phyloP scores from a whole-genome alignment of 2,797 vertebrate species.

The Lacerta viridis region DNA sequence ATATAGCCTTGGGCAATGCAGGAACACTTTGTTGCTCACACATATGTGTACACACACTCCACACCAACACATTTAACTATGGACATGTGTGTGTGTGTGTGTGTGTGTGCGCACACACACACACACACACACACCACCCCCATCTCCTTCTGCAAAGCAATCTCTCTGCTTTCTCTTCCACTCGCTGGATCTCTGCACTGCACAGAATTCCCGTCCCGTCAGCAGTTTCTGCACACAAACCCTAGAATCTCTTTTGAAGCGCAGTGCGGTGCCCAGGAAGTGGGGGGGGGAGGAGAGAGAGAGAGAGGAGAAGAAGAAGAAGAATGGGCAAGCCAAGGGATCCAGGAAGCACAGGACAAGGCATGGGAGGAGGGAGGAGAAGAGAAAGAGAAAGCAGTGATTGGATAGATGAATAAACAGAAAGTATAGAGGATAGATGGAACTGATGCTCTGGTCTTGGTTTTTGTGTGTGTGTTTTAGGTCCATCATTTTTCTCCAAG shows the following conservation, averaged over 20 bases:
- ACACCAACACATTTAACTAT: not conserved
- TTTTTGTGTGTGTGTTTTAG: not conserved
- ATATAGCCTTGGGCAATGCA: not conserved
- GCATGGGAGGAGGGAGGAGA: not conserved
- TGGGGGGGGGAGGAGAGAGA: not conserved
- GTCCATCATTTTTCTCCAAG: not conserved
- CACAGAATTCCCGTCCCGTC: conserved; percentile 45
- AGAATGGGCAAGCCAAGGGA: conserved; percentile 10
- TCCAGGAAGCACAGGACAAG: not conserved
- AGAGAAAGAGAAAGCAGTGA: not conserved
- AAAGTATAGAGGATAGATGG: not conserved
- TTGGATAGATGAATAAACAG: not conserved
- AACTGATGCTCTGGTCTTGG: not conserved
- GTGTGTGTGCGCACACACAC: too few species aligned
- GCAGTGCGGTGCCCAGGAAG: conserved; percentile 43
- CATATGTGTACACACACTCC: not conserved
- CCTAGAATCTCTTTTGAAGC: conserved; percentile 45
- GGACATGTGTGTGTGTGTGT: too few species aligned
- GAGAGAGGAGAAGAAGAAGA: not conserved
- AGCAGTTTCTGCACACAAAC: conserved; percentile 48
- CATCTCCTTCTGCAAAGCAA: conserved; percentile 1
- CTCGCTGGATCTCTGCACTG: conserved; percentile 33
- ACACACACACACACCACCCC: not conserved
- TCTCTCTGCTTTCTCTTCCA: conserved; percentile 17
- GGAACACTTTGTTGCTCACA: not conserved